phyloP scores from a whole-genome alignment of 2,888 invertebrate genomes.

The Aromia moschata region DNA sequence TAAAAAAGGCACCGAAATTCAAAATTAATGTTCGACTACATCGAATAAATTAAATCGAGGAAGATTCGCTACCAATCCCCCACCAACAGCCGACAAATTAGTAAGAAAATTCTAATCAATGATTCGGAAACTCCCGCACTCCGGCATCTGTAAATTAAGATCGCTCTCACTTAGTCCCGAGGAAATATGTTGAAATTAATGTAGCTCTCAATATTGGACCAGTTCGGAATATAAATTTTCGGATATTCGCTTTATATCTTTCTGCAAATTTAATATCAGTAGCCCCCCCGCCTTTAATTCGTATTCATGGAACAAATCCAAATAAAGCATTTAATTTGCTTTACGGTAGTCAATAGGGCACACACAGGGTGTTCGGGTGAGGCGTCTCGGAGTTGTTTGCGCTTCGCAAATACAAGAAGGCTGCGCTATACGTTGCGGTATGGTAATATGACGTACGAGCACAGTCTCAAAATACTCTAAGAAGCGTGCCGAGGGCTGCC shows the following conservation, averaged over 20 bases:
- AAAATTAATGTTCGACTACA: constrained; percentile 26
- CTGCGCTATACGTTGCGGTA: neutral
- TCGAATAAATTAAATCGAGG: constrained; percentile 44
- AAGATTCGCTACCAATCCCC: no score
- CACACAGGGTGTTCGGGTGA: constrained; percentile 6
- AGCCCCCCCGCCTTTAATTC: constrained; percentile 47
- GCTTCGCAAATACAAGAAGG: neutral
- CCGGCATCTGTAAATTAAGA: constrained; percentile 55
- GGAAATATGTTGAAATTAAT: constrained; percentile 61
- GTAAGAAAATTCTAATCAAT: constrained; percentile 62
- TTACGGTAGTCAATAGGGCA: constrained; percentile 38
- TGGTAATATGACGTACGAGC: no score
- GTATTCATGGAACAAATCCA: constrained; percentile 48
- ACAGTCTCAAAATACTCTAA: no score
- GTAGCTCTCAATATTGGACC: constrained; percentile 58
- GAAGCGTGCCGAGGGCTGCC: no score
- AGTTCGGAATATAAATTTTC: constrained; percentile 53
- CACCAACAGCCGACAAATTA: constrained; percentile 57
- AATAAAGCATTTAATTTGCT: constrained; percentile 51
- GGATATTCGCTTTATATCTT: constrained; percentile 50
- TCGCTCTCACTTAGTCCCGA: constrained; percentile 51
- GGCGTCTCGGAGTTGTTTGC: neutral
- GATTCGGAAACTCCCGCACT: constrained; percentile 56
- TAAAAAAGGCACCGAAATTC: no score
- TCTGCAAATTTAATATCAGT: constrained; percentile 51